Evolutionary conservation across 2,888 invertebrate genomes (phyloP).

Genomic region (Acholoe squamosa): DNA sequence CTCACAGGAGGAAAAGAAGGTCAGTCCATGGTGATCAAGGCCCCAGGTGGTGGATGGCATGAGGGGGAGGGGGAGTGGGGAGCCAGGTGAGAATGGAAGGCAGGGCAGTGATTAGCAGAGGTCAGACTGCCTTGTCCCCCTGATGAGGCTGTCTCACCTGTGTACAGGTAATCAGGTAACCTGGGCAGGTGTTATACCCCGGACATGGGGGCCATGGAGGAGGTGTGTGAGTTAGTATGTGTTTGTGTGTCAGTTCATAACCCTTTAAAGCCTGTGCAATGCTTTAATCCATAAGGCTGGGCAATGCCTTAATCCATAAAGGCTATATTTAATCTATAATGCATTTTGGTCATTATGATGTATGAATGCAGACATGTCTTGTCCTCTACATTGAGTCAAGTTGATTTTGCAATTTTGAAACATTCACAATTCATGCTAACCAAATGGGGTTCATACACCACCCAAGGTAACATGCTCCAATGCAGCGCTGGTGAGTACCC

Average conservation of each 20-base stretch:
- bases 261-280: too few species aligned
- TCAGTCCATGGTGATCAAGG: neutral
- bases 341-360: too few species aligned
- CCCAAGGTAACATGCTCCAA: too few species aligned
- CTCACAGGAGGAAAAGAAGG: neutral
- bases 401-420: too few species aligned
- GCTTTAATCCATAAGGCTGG: too few species aligned
- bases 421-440: too few species aligned
- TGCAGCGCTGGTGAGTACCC: too few species aligned
- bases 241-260: neutral
- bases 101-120: constrained; percentile 32
- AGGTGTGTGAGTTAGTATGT: neutral
- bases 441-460: too few species aligned
- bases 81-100: constrained; percentile 32
- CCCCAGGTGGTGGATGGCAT: constrained; percentile 2
- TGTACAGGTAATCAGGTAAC: constrained; percentile 36
- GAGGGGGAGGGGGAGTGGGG: neutral
- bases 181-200: constrained; percentile 32
- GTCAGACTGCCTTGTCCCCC: constrained; percentile 28
- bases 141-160: constrained; percentile 56
- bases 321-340: too few species aligned
- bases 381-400: too few species aligned
- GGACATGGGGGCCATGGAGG: neutral
- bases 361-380: too few species aligned
- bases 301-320: too few species aligned